These are phyloP conservation scores for Pseudonaja textilis DNA, from an alignment of 2,113 vertebrate genomes.

Conservation along the genomic window DNA sequence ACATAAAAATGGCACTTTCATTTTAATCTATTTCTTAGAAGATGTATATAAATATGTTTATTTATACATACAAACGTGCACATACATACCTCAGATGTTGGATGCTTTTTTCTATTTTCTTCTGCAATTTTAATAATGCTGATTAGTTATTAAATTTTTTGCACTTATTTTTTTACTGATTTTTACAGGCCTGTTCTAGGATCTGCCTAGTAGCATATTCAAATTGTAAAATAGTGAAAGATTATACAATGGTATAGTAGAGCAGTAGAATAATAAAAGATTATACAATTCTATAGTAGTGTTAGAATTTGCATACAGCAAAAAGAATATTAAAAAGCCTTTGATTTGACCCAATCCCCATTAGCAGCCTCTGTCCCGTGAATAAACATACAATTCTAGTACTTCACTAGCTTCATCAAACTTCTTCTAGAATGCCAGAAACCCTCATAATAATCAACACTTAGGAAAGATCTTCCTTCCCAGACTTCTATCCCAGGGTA, in stretches of 20 bases:
- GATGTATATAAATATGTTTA: background rate
- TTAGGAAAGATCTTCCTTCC: background rate
- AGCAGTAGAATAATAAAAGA: background rate
- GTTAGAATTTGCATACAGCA: background rate
- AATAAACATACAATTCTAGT: background rate
- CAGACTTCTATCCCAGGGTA: background rate
- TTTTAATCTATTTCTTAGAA: constrained; percentile 15
- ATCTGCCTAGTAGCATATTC: no score
- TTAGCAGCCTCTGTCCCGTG: background rate
- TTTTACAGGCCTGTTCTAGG: background rate
- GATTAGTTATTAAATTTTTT: background rate
- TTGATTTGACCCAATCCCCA: background rate
- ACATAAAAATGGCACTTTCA: background rate
- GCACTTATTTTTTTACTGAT: background rate
- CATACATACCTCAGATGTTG: background rate
- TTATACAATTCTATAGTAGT: background rate
- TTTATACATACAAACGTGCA: background rate
- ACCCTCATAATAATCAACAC: background rate
- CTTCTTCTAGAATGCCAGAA: background rate
- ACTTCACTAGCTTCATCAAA: background rate
- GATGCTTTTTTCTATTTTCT: background rate
- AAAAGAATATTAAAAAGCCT: background rate
- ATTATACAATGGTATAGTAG: background rate
- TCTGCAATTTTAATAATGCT: background rate
- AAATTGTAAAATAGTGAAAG: background rate